Evolutionary conservation across 2,797 vertebrate species (phyloP).

Genomic region (Sebastes cheni): DNA sequence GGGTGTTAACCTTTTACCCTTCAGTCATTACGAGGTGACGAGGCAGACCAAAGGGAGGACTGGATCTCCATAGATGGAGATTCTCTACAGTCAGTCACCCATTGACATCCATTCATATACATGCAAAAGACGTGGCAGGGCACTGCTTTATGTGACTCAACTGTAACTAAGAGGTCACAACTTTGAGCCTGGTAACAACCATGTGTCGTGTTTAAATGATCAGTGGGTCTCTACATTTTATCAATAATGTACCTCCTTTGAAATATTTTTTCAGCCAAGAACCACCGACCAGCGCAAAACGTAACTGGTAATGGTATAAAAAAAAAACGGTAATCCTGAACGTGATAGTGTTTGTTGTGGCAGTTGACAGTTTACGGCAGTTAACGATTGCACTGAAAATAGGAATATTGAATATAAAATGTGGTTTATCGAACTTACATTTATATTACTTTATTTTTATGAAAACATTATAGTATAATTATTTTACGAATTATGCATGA

Average conservation of each 20-base stretch:
- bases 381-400: not conserved
- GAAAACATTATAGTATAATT: not conserved
- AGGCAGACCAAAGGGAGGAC: slow-evolving; percentile 10
- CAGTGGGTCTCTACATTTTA: not conserved
- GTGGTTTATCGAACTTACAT: not conserved
- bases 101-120: slow-evolving; percentile 3
- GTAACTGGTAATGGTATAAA: not conserved
- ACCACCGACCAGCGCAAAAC: not conserved
- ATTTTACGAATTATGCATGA: not conserved
- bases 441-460: not conserved
- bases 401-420: not conserved
- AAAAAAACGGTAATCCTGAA: not conserved
- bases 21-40: slow-evolving; percentile 45
- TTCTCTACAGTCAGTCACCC: not conserved
- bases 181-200: not conserved
- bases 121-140: not conserved
- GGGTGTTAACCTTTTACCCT: slow-evolving; percentile 58
- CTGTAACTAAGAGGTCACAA: not conserved
- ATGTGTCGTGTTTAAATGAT: not conserved
- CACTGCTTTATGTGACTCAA: not conserved
- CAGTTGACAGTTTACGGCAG: not conserved
- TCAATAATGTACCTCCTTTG: fast-evolving
- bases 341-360: not conserved
- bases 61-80: not conserved
- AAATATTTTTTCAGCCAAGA: not conserved